Conservation (phyloP, 2,888 invertebrate genomes). For the Piscicola geometra region DNA sequence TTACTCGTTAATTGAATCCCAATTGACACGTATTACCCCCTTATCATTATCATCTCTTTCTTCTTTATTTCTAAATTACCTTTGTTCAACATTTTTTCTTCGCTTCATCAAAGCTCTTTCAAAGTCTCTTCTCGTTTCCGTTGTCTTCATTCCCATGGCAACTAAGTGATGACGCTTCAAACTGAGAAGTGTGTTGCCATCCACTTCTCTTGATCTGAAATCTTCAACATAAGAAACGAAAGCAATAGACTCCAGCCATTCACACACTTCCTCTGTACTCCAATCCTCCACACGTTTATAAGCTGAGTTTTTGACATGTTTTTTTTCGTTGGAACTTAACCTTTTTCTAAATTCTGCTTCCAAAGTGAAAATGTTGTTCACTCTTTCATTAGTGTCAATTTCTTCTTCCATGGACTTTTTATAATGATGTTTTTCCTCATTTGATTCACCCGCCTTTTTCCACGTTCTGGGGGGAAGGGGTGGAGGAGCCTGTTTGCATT, state of each 20-base stretch:
- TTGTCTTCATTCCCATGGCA: conserved; percentile 1
- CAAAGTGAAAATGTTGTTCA: too few species aligned
- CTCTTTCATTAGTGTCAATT: too few species aligned
- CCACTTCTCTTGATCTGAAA: neutral
- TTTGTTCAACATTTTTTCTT: neutral
- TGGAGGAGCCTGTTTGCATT: too few species aligned
- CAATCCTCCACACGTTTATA: neutral
- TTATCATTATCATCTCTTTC: too few species aligned
- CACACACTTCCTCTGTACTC: conserved; percentile 1
- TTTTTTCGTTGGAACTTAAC: neutral
- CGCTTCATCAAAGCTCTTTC: conserved; percentile 24
- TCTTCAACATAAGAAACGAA: neutral
- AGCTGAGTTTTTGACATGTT: neutral
- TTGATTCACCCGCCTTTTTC: too few species aligned
- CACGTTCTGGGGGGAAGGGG: neutral
- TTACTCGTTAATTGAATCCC: too few species aligned
- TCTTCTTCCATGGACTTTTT: too few species aligned
- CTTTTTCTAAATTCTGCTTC: too few species aligned
- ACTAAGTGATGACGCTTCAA: conserved; percentile 23
- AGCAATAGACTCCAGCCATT: conserved; percentile 2
- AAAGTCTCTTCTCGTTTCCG: conserved; percentile 27
- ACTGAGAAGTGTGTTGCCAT: conserved; percentile 5
- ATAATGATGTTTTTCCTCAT: too few species aligned
- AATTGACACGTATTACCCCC: too few species aligned
- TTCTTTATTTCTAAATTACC: too few species aligned